These are phyloP conservation scores for Neoarius graeffei DNA, from an alignment of 2,113 vertebrate species.

Conservation along the genomic window DNA sequence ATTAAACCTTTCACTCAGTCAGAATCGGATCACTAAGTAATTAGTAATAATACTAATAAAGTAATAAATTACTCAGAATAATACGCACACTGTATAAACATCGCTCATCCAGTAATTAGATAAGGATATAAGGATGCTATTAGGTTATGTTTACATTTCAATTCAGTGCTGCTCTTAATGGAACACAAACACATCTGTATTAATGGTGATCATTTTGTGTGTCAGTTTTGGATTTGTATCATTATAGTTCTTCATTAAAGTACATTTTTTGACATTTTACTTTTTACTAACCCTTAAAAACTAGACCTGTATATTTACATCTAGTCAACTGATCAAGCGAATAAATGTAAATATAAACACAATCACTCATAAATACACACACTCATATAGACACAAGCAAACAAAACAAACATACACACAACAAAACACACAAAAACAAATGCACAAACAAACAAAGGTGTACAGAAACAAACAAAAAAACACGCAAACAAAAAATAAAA, in stretches of 20 bases:
- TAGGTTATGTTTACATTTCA: neutral
- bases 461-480: neutral
- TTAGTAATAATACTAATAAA: neutral
- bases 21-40: neutral
- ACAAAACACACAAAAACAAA: neutral
- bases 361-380: neutral
- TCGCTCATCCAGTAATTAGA: neutral
- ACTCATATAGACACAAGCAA: neutral
- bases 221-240: neutral
- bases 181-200: neutral
- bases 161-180: neutral
- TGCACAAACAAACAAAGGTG: neutral
- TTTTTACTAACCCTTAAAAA: neutral
- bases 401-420: neutral
- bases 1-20: conserved; percentile 7
- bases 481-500: neutral
- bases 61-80: neutral
- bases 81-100: neutral
- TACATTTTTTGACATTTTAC: neutral
- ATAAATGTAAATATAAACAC: neutral
- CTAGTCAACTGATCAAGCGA: neutral
- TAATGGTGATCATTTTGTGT: neutral
- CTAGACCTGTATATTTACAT: neutral
- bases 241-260: neutral
- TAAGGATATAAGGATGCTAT: neutral